Conservation (phyloP, 2,113 vertebrate genomes). For the Neotoma lepida region DNA sequence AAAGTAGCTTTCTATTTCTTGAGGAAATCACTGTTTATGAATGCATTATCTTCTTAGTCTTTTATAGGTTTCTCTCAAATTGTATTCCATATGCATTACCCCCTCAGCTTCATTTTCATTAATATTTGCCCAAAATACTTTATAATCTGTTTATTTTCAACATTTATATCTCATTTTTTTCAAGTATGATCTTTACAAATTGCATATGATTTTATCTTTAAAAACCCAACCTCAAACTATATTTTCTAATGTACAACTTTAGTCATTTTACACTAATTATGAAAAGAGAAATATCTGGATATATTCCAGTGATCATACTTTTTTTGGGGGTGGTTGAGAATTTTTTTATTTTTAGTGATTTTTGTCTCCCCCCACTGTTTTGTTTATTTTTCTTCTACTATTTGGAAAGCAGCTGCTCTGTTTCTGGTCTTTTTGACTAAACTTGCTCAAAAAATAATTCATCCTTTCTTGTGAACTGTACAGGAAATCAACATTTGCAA, state of each 20-base stretch:
- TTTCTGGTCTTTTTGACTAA: constrained; percentile 30
- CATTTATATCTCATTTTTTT: background rate
- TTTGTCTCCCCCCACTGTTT: background rate
- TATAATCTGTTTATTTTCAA: background rate
- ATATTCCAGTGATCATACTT: background rate
- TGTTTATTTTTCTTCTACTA: background rate
- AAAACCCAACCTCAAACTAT: background rate
- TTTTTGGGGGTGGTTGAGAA: background rate
- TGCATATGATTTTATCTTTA: background rate
- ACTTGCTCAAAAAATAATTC: background rate
- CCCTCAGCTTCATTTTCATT: background rate
- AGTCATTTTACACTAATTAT: background rate
- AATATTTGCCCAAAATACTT: background rate
- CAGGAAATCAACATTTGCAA: background rate
- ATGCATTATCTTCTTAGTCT: background rate
- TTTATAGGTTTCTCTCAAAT: background rate
- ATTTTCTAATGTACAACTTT: background rate
- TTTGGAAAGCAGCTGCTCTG: background rate
- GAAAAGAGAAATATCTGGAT: background rate
- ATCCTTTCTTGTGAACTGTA: background rate
- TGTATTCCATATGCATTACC: background rate
- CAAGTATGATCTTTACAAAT: background rate
- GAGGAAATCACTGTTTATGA: background rate
- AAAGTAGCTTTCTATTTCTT: background rate
- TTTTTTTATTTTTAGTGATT: background rate